phyloP scores from a whole-genome alignment of 1,140 invertebrate genomes.

The Medauroidea extradentata region DNA sequence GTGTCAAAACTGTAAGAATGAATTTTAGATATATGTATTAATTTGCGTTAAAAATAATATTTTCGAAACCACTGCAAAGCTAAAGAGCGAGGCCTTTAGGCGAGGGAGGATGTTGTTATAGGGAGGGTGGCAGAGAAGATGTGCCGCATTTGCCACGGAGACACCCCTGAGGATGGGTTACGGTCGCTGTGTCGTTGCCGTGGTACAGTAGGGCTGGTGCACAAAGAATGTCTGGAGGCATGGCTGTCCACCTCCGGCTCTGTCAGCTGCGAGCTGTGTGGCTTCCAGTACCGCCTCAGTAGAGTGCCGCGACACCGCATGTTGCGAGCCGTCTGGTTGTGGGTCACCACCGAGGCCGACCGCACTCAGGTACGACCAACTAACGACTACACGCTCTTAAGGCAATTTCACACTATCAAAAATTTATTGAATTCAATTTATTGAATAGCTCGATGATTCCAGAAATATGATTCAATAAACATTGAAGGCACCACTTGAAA shows the following conservation, averaged over 20 bases:
- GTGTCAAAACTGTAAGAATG: too few relatives aligned
- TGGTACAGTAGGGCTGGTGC: constrained; percentile 63
- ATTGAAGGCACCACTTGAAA: too few relatives aligned
- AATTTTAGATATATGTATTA: too few relatives aligned
- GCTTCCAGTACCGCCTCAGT: constrained; percentile 30
- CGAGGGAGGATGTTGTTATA: too few relatives aligned
- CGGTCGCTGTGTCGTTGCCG: constrained; percentile 45
- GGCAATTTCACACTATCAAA: neutral
- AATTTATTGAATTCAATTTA: too few relatives aligned
- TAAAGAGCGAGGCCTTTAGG: too few relatives aligned
- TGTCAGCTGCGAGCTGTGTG: constrained; percentile 57
- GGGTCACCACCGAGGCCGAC: neutral
- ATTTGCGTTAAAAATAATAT: too few relatives aligned
- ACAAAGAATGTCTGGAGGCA: constrained; percentile 61
- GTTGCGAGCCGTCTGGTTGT: neutral
- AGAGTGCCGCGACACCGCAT: neutral
- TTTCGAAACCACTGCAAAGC: too few relatives aligned
- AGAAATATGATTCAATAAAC: too few relatives aligned
- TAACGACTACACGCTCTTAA: neutral
- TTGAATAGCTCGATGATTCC: too few relatives aligned
- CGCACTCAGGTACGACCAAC: neutral
- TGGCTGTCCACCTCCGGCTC: constrained; percentile 61
- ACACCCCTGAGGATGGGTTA: constrained; percentile 43
- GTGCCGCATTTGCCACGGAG: constrained; percentile 38
- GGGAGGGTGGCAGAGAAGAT: constrained; percentile 22